phyloP scores from a whole-genome alignment of 2,797 vertebrate species.

The Oreonectes daqikongensis region DNA sequence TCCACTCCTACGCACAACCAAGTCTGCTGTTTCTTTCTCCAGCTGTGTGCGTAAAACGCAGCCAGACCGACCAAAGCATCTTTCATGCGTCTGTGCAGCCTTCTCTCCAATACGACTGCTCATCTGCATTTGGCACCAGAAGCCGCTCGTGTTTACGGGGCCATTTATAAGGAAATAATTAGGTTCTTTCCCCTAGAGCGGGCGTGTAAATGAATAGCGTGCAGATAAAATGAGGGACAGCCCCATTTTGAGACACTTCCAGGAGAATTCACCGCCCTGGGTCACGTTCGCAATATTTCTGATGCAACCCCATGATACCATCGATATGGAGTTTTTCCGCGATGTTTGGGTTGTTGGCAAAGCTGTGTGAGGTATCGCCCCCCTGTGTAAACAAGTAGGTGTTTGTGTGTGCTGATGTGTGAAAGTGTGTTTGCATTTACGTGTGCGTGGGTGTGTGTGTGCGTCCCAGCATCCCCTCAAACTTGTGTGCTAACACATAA shows the following conservation, averaged over 20 bases:
- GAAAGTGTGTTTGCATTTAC: conserved; percentile 20
- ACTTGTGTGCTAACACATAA: not conserved
- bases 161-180: conserved; percentile 57
- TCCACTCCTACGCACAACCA: conserved; percentile 41
- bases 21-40: conserved; percentile 38
- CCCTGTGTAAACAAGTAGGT: conserved; percentile 25
- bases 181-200: conserved; percentile 53
- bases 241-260: conserved; percentile 40
- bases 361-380: conserved; percentile 15
- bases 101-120: conserved; percentile 45
- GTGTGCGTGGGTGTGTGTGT: conserved; percentile 7
- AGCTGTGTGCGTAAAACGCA: conserved; percentile 30
- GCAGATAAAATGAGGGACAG: conserved; percentile 35
- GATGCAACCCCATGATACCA: conserved; percentile 40
- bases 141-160: conserved; percentile 44
- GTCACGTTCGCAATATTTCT: conserved; percentile 19
- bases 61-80: conserved; percentile 42
- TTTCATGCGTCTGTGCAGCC: conserved; percentile 23
- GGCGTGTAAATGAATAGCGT: conserved; percentile 38
- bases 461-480: conserved; percentile 2
- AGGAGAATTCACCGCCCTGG: conserved; percentile 46
- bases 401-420: conserved; percentile 26
- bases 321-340: conserved; percentile 12
- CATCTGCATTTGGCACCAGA: conserved; percentile 49
- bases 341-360: conserved; percentile 26